These are phyloP conservation scores for Drosophila recens DNA, from an alignment of 2,888 invertebrate species.

Conservation along the genomic window DNA sequence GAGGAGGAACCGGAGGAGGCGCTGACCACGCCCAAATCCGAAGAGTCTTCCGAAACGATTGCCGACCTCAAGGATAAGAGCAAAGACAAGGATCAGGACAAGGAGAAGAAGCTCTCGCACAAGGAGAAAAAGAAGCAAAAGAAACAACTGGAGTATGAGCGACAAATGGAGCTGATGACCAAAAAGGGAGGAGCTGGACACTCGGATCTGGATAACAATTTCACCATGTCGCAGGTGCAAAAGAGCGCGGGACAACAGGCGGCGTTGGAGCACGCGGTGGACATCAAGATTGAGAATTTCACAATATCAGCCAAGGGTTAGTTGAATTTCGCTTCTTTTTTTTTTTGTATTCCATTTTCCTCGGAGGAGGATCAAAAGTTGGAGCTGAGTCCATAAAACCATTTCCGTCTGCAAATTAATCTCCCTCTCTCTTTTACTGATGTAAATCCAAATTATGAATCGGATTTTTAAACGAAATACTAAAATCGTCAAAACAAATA, in stretches of 20 bases:
- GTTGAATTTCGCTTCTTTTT: constrained; percentile 25
- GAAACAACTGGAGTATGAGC: constrained; percentile 95
- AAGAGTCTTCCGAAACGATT: constrained; percentile 21
- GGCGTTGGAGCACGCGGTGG: constrained; percentile 96
- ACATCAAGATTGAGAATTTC: constrained; percentile 99
- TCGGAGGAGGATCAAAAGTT: not conserved
- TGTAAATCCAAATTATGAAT: too few relatives aligned
- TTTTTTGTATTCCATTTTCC: not conserved
- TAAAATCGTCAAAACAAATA: too few relatives aligned
- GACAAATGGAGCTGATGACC: constrained; percentile 93
- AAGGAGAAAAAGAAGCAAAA: constrained; percentile 97
- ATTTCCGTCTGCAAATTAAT: not conserved
- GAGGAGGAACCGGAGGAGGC: constrained; percentile 15
- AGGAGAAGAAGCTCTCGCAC: constrained; percentile 92
- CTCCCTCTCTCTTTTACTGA: not conserved
- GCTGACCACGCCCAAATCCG: constrained; percentile 31
- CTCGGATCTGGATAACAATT: constrained; percentile 96
- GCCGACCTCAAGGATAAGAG: constrained; percentile 27
- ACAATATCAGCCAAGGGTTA: constrained; percentile 96
- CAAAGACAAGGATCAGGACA: constrained; percentile 86
- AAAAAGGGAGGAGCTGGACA: constrained; percentile 95
- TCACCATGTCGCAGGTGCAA: constrained; percentile 95
- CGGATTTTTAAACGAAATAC: too few relatives aligned
- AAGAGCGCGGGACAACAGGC: constrained; percentile 91
- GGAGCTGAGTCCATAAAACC: too few relatives aligned